These are phyloP conservation scores for Exephanes ischioxanthus DNA, from an alignment of 2,888 invertebrate genomes.

Conservation along the genomic window DNA sequence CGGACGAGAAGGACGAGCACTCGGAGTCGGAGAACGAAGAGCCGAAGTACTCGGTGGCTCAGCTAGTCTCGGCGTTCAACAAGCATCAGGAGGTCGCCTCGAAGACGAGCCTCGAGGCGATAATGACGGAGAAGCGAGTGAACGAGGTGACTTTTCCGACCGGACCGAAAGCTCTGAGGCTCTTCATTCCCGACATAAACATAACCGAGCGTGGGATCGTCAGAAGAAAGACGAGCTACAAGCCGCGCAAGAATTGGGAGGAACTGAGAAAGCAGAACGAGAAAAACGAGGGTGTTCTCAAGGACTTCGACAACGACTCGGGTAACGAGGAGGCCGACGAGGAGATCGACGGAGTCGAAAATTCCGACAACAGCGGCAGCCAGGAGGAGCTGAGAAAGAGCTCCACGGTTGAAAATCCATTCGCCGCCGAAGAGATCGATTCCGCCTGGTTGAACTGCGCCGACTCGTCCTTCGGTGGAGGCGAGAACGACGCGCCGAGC, in stretches of 20 bases:
- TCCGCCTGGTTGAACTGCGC: slow-evolving; percentile 45
- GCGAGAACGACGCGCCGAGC: slow-evolving; percentile 29
- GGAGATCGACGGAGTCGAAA: slow-evolving; percentile 9
- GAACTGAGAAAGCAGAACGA: slow-evolving; percentile 82
- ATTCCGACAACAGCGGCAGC: slow-evolving; percentile 9
- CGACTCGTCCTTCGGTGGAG: slow-evolving; percentile 66
- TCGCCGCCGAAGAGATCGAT: slow-evolving; percentile 57
- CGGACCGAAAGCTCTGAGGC: slow-evolving; percentile 84
- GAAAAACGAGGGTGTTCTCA: slow-evolving; percentile 81
- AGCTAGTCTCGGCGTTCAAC: slow-evolving; percentile 85
- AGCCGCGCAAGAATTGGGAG: slow-evolving; percentile 83
- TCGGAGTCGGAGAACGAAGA: slow-evolving; percentile 84
- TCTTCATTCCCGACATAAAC: slow-evolving; percentile 85
- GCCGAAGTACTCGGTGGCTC: slow-evolving; percentile 85
- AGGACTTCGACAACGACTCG: slow-evolving; percentile 80
- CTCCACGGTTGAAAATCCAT: slow-evolving; percentile 65
- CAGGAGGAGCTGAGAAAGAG: slow-evolving; percentile 15
- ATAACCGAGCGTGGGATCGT: slow-evolving; percentile 82
- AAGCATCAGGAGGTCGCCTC: slow-evolving; percentile 85
- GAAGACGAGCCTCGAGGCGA: slow-evolving; percentile 84
- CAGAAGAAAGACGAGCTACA: slow-evolving; percentile 82
- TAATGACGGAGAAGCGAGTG: slow-evolving; percentile 83
- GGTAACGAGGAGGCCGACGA: slow-evolving; percentile 80
- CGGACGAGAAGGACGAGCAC: slow-evolving; percentile 82
- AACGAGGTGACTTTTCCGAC: slow-evolving; percentile 84